Percentiles rank a stretch among this genome's conserved stretches.
Evolutionary conservation across 1,140 invertebrate genomes (phyloP).

Genomic region (Cyrtorhinus lividipennis): DNA sequence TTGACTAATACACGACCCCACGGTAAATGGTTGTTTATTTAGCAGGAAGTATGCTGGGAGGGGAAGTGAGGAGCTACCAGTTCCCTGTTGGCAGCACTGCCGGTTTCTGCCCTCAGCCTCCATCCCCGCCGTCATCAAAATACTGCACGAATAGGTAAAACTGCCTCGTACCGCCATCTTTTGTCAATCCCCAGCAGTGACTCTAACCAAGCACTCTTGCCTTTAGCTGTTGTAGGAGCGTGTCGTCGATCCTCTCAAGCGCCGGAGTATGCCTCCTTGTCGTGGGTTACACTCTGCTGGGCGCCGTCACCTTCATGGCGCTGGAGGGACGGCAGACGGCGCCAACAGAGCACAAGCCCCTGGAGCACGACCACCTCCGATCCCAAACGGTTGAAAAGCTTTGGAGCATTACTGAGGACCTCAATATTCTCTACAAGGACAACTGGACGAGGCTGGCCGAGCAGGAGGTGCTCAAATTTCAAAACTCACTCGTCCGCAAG

Average conservation of each 20-base stretch:
- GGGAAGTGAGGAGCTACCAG: constrained; percentile 19
- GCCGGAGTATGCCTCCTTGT: constrained; percentile 69
- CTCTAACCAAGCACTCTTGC: neutral
- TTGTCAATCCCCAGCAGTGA: too few relatives aligned
- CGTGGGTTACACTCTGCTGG: constrained; percentile 75
- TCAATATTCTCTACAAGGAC: constrained; percentile 86
- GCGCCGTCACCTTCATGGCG: constrained; percentile 81
- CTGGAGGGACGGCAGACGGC: constrained; percentile 47
- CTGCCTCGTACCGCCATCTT: too few relatives aligned
- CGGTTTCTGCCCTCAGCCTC: constrained; percentile 9
- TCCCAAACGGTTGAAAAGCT: constrained; percentile 57
- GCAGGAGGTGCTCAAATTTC: constrained; percentile 72
- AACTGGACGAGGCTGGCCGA: constrained; percentile 81
- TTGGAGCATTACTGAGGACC: constrained; percentile 85
- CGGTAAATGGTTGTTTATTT: too few relatives aligned
- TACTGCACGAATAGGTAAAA: constrained; percentile 17
- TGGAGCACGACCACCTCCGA: constrained; percentile 28
- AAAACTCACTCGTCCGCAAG: constrained; percentile 42
- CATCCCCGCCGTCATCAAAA: neutral
- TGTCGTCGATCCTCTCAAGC: constrained; percentile 24
- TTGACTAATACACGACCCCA: too few relatives aligned
- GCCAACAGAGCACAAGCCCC: neutral
- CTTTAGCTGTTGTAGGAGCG: constrained; percentile 21
- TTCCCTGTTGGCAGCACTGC: constrained; percentile 18
- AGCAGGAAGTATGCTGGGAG: constrained; percentile 14